phyloP scores from a whole-genome alignment of 1,140 invertebrate species.

The Zaprionus ornatus region DNA sequence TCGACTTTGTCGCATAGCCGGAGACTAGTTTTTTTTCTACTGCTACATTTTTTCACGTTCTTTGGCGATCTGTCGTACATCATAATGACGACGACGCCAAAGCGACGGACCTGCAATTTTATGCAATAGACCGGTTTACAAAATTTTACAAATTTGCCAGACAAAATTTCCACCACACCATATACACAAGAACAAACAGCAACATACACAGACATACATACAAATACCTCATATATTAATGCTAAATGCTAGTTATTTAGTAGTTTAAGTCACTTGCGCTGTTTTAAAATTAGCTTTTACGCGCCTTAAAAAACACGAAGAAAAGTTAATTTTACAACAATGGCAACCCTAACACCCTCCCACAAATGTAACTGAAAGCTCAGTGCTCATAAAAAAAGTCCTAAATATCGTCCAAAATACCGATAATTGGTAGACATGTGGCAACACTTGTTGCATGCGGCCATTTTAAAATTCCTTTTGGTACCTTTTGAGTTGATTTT shows the following conservation, averaged over 20 bases:
- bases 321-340: constrained; percentile 73
- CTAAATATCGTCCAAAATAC: constrained; percentile 11
- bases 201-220: constrained; percentile 36
- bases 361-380: constrained; percentile 57
- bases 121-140: constrained; percentile 84
- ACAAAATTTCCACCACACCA: constrained; percentile 77
- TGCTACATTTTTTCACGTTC: constrained; percentile 70
- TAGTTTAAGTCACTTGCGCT: constrained; percentile 68
- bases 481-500: constrained; percentile 8
- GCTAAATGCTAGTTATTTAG: constrained; percentile 63
- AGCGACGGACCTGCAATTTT: constrained; percentile 82
- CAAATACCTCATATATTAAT: constrained; percentile 68
- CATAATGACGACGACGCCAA: constrained; percentile 6
- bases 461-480: constrained; percentile 17
- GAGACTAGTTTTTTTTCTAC: constrained; percentile 60
- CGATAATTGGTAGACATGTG: background rate
- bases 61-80: constrained; percentile 22
- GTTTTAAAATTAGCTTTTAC: constrained; percentile 68
- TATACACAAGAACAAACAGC: constrained; percentile 41
- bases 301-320: constrained; percentile 17
- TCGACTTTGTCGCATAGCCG: constrained; percentile 95
- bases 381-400: constrained; percentile 17
- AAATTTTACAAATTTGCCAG: constrained; percentile 70
- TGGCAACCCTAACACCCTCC: constrained; percentile 34
- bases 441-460: constrained; percentile 26